A percentile compares a stretch with the other conserved stretches of the same genome.
Evolutionary conservation across 2,113 vertebrate genomes (phyloP).

Genomic region (Catharus fuscescens): DNA sequence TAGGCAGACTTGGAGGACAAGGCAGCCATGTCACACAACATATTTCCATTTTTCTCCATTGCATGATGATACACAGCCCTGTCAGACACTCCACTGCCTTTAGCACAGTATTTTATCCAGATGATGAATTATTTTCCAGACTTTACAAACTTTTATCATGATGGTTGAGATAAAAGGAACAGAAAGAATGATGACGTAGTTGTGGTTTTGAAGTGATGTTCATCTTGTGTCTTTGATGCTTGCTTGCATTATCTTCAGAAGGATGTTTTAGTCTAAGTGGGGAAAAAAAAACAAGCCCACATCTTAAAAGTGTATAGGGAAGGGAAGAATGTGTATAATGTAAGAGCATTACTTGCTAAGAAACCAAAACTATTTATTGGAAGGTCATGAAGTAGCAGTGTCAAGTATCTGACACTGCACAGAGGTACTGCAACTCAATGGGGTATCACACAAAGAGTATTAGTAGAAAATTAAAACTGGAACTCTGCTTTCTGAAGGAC

Average conservation of each 20-base stretch:
- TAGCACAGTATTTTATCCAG: neutral
- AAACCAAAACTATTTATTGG: neutral
- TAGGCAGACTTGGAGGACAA: neutral
- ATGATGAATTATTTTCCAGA: neutral
- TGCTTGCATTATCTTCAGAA: slow-evolving; percentile 40
- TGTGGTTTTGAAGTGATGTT: slow-evolving; percentile 1
- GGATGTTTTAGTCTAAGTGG: slow-evolving; percentile 7
- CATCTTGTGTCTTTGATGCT: neutral
- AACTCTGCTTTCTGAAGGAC: neutral
- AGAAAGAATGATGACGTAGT: neutral
- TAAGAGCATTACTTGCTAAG: neutral
- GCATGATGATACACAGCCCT: neutral
- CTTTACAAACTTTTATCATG: neutral
- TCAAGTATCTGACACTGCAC: neutral
- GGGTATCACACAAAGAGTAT: neutral
- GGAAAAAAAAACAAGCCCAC: neutral
- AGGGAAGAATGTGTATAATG: neutral
- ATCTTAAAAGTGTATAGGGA: neutral
- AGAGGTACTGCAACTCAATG: neutral
- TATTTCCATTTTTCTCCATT: neutral
- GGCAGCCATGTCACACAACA: neutral
- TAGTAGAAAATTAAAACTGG: neutral
- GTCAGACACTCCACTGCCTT: neutral
- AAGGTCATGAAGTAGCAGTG: neutral
- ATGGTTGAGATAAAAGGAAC: neutral